These are phyloP conservation scores for Diarsia dahlii DNA, from an alignment of 2,888 invertebrate species.

Conservation along the genomic window DNA sequence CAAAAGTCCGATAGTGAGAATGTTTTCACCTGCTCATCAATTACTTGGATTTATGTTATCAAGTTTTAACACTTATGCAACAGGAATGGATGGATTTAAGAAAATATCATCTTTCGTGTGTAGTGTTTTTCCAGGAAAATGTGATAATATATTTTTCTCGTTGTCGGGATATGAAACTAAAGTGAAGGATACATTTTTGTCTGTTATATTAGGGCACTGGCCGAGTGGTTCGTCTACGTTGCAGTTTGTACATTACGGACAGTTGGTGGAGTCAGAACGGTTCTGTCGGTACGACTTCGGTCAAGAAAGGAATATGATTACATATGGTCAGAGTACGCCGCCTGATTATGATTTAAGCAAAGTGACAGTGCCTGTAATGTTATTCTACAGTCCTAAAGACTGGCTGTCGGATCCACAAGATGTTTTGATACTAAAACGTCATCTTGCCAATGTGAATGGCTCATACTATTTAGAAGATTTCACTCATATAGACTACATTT, in stretches of 20 bases:
- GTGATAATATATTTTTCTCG: constrained; percentile 74
- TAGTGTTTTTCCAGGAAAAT: constrained; percentile 67
- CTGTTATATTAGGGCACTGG: constrained; percentile 91
- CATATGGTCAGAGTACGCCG: constrained; percentile 84
- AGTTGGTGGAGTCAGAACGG: constrained; percentile 76
- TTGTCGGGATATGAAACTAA: constrained; percentile 75
- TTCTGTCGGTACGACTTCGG: constrained; percentile 83
- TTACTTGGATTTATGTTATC: constrained; percentile 70
- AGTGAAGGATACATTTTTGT: constrained; percentile 87
- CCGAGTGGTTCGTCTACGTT: constrained; percentile 90
- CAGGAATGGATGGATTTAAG: constrained; percentile 74
- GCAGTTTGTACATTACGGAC: constrained; percentile 87
- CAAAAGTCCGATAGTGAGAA: constrained; percentile 77
- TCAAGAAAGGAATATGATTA: constrained; percentile 68
- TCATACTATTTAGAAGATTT: constrained; percentile 89
- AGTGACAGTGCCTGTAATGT: constrained; percentile 74
- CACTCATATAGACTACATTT: constrained; percentile 93
- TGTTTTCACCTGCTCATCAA: constrained; percentile 74
- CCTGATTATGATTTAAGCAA: constrained; percentile 80
- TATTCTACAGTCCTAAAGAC: constrained; percentile 82
- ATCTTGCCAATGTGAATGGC: constrained; percentile 88
- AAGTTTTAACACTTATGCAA: constrained; percentile 70
- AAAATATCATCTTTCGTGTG: constrained; percentile 75
- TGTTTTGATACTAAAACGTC: constrained; percentile 79
- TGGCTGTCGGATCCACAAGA: constrained; percentile 88